phyloP scores from a whole-genome alignment of 1,140 invertebrate species.

The Eueides isabella region DNA sequence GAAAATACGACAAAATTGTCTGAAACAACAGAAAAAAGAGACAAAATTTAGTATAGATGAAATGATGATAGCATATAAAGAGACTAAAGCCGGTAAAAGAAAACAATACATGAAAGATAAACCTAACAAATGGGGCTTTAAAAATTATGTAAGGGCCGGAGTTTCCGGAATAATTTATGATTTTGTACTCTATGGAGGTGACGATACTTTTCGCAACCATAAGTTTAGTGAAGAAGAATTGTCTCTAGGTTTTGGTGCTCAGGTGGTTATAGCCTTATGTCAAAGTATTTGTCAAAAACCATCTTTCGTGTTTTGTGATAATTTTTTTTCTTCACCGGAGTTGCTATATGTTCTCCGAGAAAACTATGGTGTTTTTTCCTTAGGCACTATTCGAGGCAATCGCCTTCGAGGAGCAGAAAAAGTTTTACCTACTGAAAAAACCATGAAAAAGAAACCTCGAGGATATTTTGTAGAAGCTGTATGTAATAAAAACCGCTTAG shows the following conservation, averaged over 20 bases:
- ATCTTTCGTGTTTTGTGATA: constrained; percentile 44
- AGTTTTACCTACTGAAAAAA: constrained; percentile 39
- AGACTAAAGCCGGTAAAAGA: too few species aligned
- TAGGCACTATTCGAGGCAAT: constrained; percentile 41
- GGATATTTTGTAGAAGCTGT: constrained; percentile 33
- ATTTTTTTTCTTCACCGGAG: constrained; percentile 44
- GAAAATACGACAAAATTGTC: too few species aligned
- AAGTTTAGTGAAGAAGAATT: constrained; percentile 43
- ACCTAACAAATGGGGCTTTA: too few species aligned
- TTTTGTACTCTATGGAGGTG: constrained; percentile 30
- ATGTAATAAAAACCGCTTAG: constrained; percentile 32
- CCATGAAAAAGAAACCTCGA: constrained; percentile 40
- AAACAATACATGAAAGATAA: too few species aligned
- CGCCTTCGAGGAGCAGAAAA: constrained; percentile 38
- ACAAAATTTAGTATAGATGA: too few species aligned
- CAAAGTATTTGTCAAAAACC: constrained; percentile 41
- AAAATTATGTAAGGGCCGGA: constrained; percentile 54
- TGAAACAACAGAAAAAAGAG: too few species aligned
- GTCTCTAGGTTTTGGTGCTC: constrained; percentile 42
- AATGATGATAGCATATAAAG: too few species aligned
- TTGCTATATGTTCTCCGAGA: constrained; percentile 36
- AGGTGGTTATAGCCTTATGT: constrained; percentile 44
- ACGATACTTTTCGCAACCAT: constrained; percentile 42
- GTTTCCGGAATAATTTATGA: constrained; percentile 27
- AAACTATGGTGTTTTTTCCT: constrained; percentile 41